phyloP scores from a whole-genome alignment of 2,797 vertebrate genomes.

The Pseudochromis fuscus region DNA sequence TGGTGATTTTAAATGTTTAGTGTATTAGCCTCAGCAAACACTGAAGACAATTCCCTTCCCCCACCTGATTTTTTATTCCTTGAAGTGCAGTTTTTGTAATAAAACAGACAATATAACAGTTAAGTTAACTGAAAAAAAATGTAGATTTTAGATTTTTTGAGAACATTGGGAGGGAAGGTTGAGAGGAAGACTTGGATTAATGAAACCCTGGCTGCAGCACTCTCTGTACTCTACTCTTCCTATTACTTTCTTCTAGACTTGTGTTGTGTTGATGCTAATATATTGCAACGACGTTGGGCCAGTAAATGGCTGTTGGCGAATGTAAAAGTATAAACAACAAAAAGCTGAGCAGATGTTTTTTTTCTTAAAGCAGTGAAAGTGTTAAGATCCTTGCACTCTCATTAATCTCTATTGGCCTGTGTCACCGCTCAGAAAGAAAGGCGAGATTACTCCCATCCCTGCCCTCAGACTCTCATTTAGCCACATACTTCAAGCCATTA shows the following conservation, averaged over 20 bases:
- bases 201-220: not conserved
- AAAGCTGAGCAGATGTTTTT: conserved; percentile 44
- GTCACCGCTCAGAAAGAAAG: conserved; percentile 78
- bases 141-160: not conserved
- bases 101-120: not conserved
- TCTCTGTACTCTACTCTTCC: not conserved
- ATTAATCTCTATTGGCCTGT: conserved; percentile 87
- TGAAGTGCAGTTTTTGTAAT: not conserved
- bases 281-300: not conserved
- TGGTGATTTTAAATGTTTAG: no score
- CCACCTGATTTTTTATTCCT: not conserved
- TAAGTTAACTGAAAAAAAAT: not conserved
- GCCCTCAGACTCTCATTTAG: conserved; percentile 85
- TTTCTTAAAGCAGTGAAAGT: conserved; percentile 60
- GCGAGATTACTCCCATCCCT: conserved; percentile 84
- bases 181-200: not conserved
- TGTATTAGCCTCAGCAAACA: no score
- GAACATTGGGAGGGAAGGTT: not conserved
- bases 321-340: conserved; percentile 54
- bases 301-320: conserved; percentile 29
- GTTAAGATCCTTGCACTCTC: conserved; percentile 73
- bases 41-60: not conserved
- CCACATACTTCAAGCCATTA: conserved; percentile 83
- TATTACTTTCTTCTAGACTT: not conserved
- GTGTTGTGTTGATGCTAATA: conserved; percentile 10